Percentiles rank a stretch among this genome's conserved stretches.
phyloP scores from a whole-genome alignment of 2,888 invertebrate genomes.

The Aporophyla nigra region DNA sequence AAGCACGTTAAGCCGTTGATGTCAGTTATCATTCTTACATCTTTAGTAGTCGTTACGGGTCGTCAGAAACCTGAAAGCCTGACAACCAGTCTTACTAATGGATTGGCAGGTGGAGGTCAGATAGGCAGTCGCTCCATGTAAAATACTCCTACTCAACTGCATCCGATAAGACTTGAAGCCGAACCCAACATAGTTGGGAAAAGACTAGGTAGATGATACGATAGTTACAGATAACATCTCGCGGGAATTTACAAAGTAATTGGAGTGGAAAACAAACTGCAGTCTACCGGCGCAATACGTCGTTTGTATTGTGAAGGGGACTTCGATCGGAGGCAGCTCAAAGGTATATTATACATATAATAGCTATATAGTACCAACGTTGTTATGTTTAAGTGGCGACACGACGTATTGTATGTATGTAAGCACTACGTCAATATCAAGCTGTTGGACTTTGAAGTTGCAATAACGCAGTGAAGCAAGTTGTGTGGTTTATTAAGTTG shows the following conservation, averaged over 20 bases:
- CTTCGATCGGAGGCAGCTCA: constrained; percentile 16
- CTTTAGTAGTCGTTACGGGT: no score
- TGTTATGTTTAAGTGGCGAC: not conserved
- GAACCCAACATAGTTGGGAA: no score
- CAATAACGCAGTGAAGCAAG: constrained; percentile 20
- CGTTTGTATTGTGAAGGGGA: constrained; percentile 3
- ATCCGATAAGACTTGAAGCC: no score
- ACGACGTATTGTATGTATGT: not conserved
- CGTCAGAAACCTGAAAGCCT: no score
- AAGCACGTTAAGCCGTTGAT: no score
- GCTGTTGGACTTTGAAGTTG: constrained; percentile 18
- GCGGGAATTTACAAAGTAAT: not conserved
- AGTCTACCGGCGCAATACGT: not conserved
- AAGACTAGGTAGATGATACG: no score
- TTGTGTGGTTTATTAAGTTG: not conserved
- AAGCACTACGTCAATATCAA: not conserved
- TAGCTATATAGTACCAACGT: not conserved
- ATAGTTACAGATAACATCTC: not conserved
- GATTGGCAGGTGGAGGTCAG: no score
- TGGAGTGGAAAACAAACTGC: constrained; percentile 18
- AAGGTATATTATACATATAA: constrained; percentile 19
- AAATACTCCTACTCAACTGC: no score
- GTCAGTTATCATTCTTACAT: no score
- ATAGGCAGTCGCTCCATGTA: no score
- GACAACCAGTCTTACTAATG: no score